Evolutionary conservation across 2,888 invertebrate genomes (phyloP), one percentile per base, ranked within the genome.

Genomic region (Brachycybe producta): DNA sequence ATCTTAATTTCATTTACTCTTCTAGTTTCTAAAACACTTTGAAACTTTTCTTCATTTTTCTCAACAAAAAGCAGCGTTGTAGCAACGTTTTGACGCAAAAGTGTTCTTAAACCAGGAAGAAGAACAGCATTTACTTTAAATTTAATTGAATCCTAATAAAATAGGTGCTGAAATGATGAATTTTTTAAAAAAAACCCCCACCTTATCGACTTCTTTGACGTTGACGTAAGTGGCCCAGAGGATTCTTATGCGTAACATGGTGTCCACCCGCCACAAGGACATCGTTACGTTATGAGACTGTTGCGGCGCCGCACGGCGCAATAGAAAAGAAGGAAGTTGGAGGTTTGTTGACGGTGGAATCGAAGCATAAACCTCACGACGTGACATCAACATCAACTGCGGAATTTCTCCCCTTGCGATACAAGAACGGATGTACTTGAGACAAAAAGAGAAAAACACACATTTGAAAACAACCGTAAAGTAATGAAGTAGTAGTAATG

Each of bases 211-310:
- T 58, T 73, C 72, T 51, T 67, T 65, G 30, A 72, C 70, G 58
- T 72, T 73, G 40, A 74, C 69, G 57, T 71, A 72, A 11, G 69
- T 69, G 30, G 72, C 73, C 62, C 67, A 67, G 47, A 69, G 59
- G 24, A 73, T 64, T 53, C 63, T 65, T 30, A 73, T 64, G 42
- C 65, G 59, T 23, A 73, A 63, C 45, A 59, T 61, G 32, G 61
- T 60, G 34, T 69, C 63, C 5, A 71, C 58, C 39, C 64, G 62
- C 69, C 71, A 71, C 19, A 70, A 57, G 30, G 66, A 66, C 24
- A 64, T 59, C 2, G 67, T 66, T 49, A 46, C 46, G 7, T 52
- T 53, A 27, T 17, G 17, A 8, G 45, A 28, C 24, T 42, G 46
- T 3, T 42, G n/a, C 21, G 51, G 36, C 17, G 45, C 30, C 13